A percentile compares a stretch with the other conserved stretches of the same genome.
These are phyloP conservation scores for Cirrhinus mrigala DNA, from an alignment of 2,797 vertebrate species.

Conservation along the genomic window DNA sequence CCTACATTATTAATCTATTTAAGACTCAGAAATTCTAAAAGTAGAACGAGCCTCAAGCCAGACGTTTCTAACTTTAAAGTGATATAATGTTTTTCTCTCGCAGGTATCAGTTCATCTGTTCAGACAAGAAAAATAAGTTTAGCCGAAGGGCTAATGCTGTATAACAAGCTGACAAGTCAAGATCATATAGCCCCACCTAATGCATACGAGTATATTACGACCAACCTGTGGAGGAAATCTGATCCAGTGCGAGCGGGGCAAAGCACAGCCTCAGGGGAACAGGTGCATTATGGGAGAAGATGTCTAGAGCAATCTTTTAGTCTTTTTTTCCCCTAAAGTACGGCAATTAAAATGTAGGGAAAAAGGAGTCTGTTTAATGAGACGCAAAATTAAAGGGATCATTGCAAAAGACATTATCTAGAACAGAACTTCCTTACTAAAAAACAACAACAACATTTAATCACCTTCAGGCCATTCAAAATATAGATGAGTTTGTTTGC, in stretches of 20 bases:
- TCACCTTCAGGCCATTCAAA: not conserved
- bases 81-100: constrained; percentile 73
- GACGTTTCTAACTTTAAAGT: constrained; percentile 69
- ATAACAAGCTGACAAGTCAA: constrained; percentile 78
- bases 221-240: constrained; percentile 76
- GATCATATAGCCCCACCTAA: constrained; percentile 76
- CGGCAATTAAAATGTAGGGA: not conserved
- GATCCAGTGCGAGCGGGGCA: constrained; percentile 76
- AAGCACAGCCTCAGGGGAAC: constrained; percentile 65
- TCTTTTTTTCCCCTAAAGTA: not conserved
- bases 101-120: constrained; percentile 73
- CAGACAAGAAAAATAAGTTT: constrained; percentile 73
- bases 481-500: not conserved
- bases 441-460: too few species aligned
- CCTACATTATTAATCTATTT: constrained; percentile 1
- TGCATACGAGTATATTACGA: constrained; percentile 75
- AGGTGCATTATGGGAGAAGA: constrained; percentile 67
- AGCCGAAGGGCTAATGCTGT: constrained; percentile 74
- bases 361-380: not conserved
- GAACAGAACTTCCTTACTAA: not conserved
- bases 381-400: not conserved
- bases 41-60: constrained; percentile 42
- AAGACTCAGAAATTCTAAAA: constrained; percentile 22
- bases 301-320: not conserved
- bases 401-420: not conserved